Percentiles rank a stretch among this genome's conserved stretches.
phyloP scores from a whole-genome alignment of 2,888 invertebrate species.

The Hirtodrosophila confusa region DNA sequence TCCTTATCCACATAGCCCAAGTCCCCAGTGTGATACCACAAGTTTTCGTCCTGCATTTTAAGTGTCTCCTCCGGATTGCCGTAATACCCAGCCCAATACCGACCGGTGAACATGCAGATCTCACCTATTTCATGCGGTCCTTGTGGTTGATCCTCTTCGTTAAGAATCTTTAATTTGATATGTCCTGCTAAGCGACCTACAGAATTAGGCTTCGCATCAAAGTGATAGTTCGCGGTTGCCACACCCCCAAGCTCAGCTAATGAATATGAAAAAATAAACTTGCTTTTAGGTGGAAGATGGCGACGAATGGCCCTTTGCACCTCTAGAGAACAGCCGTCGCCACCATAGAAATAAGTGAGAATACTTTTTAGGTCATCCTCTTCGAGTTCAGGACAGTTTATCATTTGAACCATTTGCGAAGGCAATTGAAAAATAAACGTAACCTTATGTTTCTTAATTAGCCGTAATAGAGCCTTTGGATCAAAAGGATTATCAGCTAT shows the following conservation, averaged over 20 bases:
- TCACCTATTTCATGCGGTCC: conserved; percentile 62
- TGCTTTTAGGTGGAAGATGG: background rate
- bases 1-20: conserved; percentile 77
- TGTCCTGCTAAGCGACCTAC: conserved; percentile 23
- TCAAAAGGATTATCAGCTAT: conserved; percentile 1
- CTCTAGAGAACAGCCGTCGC: background rate
- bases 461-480: background rate
- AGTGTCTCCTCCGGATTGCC: conserved; percentile 60
- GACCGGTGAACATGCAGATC: conserved; percentile 53
- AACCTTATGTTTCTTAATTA: conserved; percentile 9
- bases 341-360: background rate
- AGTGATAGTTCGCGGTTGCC: background rate
- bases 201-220: conserved; percentile 7
- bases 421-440: background rate
- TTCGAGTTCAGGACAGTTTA: conserved; percentile 2
- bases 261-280: background rate
- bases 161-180: conserved; percentile 63
- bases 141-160: conserved; percentile 45
- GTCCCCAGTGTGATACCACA: conserved; percentile 78
- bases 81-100: conserved; percentile 73
- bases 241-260: background rate
- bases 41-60: conserved; percentile 59
- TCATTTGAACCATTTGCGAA: conserved; percentile 4
- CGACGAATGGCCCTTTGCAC: background rate
- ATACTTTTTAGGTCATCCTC: background rate